Percentiles rank a stretch among this genome's conserved stretches.
Evolutionary conservation across 2,888 invertebrate genomes (phyloP).

Genomic region (Embidobia sp.): DNA sequence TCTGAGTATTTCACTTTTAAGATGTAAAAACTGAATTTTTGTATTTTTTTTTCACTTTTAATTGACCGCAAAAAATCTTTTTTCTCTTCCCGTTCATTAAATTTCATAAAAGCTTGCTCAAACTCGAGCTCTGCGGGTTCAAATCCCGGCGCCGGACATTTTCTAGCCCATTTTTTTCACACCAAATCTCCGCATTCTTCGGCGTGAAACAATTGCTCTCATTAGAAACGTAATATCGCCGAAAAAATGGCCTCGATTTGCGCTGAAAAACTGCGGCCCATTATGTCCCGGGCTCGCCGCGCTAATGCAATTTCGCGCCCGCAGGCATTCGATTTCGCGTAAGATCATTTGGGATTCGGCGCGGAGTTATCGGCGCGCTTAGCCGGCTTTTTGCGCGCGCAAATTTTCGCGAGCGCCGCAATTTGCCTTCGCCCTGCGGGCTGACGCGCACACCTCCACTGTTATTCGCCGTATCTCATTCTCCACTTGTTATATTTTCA

Average conservation of each 20-base stretch:
- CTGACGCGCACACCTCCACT: constrained; percentile 20
- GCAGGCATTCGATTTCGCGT: constrained; percentile 79
- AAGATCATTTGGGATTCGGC: constrained; percentile 46
- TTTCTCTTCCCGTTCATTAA: too few relatives aligned
- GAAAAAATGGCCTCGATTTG: constrained; percentile 38
- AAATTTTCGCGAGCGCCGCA: constrained; percentile 58
- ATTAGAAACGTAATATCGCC: constrained; percentile 18
- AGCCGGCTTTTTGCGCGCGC: constrained; percentile 51
- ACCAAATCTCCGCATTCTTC: too few relatives aligned
- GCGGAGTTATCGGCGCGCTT: constrained; percentile 54
- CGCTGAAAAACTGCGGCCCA: constrained; percentile 35
- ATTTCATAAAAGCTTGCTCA: too few relatives aligned
- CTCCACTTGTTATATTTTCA: constrained; percentile 51
- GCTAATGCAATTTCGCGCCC: constrained; percentile 61
- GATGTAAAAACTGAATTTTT: too few relatives aligned
- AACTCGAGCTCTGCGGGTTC: too few relatives aligned
- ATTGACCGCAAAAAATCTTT: too few relatives aligned
- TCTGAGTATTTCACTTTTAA: too few relatives aligned
- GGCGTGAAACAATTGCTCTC: constrained; percentile 7
- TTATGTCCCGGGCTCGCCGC: constrained; percentile 32
- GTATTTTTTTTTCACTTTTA: too few relatives aligned
- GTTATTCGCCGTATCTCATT: constrained; percentile 64
- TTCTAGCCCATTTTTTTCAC: too few relatives aligned
- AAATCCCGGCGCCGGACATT: too few relatives aligned
- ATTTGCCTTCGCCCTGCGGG: constrained; percentile 56